Percentiles rank a stretch among this genome's conserved stretches.
These are phyloP conservation scores for Holcopasites calliopsidis DNA, from an alignment of 1,140 invertebrate species.

Conservation along the genomic window DNA sequence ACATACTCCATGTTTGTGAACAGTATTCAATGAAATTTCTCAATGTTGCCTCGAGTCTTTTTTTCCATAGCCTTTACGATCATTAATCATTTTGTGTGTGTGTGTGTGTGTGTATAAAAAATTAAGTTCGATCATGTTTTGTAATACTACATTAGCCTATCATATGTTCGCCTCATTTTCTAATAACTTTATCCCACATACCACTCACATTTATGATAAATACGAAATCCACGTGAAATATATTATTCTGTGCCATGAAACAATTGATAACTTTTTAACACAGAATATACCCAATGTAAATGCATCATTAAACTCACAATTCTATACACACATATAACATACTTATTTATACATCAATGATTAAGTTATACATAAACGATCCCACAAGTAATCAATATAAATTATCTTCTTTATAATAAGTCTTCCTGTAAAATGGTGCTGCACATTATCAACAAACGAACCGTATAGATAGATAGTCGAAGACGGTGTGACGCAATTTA, in stretches of 20 bases:
- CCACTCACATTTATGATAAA: not conserved
- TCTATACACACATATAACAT: slow-evolving; percentile 12
- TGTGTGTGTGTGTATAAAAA: no score
- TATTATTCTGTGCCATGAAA: not conserved
- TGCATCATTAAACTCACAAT: not conserved
- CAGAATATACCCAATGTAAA: not conserved
- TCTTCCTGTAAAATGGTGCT: not conserved
- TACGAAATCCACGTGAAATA: not conserved
- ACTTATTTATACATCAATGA: not conserved
- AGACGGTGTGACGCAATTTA: not conserved
- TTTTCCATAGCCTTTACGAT: not conserved
- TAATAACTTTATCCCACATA: slow-evolving; percentile 10
- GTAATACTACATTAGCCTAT: not conserved
- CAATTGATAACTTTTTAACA: slow-evolving; percentile 3
- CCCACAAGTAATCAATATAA: not conserved
- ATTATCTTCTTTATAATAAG: not conserved
- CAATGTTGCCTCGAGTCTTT: slow-evolving; percentile 43
- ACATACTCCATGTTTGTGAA: slow-evolving; percentile 62
- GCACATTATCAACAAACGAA: not conserved
- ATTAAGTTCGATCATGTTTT: not conserved
- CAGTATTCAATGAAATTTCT: slow-evolving; percentile 57
- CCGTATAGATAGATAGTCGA: not conserved
- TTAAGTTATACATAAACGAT: not conserved
- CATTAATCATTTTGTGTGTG: no score
- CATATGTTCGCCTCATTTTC: not conserved